Evolutionary conservation across 2,113 vertebrate genomes (phyloP), one percentile per base, ranked within the genome.

Genomic region (Sturnus vulgaris): DNA sequence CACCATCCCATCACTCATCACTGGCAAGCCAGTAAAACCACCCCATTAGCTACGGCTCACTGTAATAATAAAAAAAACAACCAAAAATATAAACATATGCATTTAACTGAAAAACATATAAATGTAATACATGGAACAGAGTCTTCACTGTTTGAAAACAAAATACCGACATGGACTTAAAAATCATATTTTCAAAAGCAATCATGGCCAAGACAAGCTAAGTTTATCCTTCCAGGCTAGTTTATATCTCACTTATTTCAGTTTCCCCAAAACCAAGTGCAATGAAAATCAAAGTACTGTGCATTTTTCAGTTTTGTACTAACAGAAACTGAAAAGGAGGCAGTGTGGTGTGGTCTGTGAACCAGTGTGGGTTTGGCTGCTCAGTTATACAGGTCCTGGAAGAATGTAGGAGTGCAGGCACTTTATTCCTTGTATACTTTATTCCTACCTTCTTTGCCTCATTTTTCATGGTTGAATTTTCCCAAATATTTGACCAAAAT

Each of bases 321-420:
- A 17, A 14, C 25, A 44, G 52, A 39, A 69, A 40, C 15, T 49
- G 24, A 55, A 77, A 90, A 82, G 16, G 9, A 87, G 75, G 23
- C 10, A 7, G 13, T 61, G 49, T 31, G 28, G 17, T 37, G 7
- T 31, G 22, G 15, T 47, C 55, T 92, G 31, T 33, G 56, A 81
- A 50, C 10, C 28, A 66, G 37, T 3, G 7, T 53, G 39, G 15
- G 23, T 82, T 79, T 88, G 30, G 33, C 52, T 56, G 3, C 28
- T 44, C 15, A 64, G 0, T 61, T 49, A 23, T 1, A 49, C 39
- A 4, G 33, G 23, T 14, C 28, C 68, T 68, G 30, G 12, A 56
- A 46, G 12, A 31, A 1, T 0, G 0, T 1, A n/a, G 7, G 11
- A 37, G 7, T 13, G 7, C 14, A 79, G 35, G 33, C 8, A 28